Evolutionary conservation across 2,797 vertebrate species (phyloP).

Genomic region (Sebastes minor): DNA sequence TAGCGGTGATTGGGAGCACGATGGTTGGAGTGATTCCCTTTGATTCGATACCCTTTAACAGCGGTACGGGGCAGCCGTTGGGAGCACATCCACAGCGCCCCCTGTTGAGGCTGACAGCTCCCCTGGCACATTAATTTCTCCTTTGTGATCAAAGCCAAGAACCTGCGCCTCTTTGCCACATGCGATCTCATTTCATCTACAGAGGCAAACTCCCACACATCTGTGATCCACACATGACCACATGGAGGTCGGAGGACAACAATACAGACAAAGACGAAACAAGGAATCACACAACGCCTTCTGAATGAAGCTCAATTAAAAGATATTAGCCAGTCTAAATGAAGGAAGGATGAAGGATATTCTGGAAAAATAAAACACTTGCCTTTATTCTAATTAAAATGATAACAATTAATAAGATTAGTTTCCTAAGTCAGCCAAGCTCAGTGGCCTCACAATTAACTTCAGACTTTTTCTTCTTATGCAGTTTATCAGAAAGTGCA

Average conservation of each 20-base stretch:
- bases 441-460: conserved; percentile 37
- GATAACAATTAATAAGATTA: conserved; percentile 49
- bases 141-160: conserved; percentile 66
- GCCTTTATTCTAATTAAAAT: conserved; percentile 49
- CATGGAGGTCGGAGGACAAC: conserved; percentile 46
- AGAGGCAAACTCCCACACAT: conserved; percentile 46
- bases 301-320: conserved; percentile 46
- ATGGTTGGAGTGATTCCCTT: conserved; percentile 66
- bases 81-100: conserved; percentile 59
- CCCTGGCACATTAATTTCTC: conserved; percentile 41
- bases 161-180: conserved; percentile 56
- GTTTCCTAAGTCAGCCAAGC: conserved; percentile 6
- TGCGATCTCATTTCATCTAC: conserved; percentile 61
- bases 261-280: conserved; percentile 14
- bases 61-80: background rate
- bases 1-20: conserved; percentile 71
- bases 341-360: conserved; percentile 20
- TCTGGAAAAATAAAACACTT: conserved; percentile 30
- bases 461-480: background rate
- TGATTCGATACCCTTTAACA: conserved; percentile 56
- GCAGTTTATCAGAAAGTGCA: conserved; percentile 26
- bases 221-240: conserved; percentile 31
- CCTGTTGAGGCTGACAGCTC: conserved; percentile 57
- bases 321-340: conserved; percentile 27
- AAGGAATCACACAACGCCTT: conserved; percentile 12